phyloP scores from a whole-genome alignment of 2,888 invertebrate genomes.

The Scaptomyza caliginosa region DNA sequence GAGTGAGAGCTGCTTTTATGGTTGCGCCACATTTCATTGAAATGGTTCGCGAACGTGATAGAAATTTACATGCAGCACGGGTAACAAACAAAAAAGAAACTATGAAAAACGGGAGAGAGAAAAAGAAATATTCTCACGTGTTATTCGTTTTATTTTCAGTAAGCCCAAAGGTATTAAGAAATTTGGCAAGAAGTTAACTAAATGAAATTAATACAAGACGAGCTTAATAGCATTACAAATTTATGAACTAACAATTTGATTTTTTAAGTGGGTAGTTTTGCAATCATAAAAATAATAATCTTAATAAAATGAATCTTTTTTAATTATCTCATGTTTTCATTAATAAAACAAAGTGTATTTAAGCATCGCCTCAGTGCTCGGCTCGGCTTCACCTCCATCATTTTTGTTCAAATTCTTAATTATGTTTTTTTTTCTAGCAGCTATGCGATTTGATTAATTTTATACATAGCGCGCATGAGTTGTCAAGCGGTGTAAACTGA shows the following conservation, averaged over 20 bases:
- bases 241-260: background rate
- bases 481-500: slow-evolving; percentile 39
- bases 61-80: slow-evolving; percentile 57
- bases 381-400: background rate
- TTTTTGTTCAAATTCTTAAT: slow-evolving; percentile 25
- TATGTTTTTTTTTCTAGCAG: background rate
- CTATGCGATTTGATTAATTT: slow-evolving; percentile 45
- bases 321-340: too few species aligned
- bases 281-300: too few species aligned
- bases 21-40: slow-evolving; percentile 56
- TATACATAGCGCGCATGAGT: slow-evolving; percentile 40
- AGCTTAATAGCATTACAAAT: background rate
- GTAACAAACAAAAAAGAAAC: background rate
- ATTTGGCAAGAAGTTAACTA: background rate
- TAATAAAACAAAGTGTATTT: slow-evolving; percentile 5
- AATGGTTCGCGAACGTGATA: slow-evolving; percentile 69
- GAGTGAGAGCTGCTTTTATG: slow-evolving; percentile 44
- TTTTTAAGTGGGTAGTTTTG: too few species aligned
- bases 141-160: slow-evolving; percentile 21
- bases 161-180: slow-evolving; percentile 1
- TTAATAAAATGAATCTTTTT: too few species aligned
- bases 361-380: background rate
- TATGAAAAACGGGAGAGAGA: background rate
- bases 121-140: slow-evolving; percentile 50
- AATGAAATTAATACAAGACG: background rate